Base-by-base conservation (phyloP, 1,140 invertebrate genomes). In the Papilio xuthus region DNA sequence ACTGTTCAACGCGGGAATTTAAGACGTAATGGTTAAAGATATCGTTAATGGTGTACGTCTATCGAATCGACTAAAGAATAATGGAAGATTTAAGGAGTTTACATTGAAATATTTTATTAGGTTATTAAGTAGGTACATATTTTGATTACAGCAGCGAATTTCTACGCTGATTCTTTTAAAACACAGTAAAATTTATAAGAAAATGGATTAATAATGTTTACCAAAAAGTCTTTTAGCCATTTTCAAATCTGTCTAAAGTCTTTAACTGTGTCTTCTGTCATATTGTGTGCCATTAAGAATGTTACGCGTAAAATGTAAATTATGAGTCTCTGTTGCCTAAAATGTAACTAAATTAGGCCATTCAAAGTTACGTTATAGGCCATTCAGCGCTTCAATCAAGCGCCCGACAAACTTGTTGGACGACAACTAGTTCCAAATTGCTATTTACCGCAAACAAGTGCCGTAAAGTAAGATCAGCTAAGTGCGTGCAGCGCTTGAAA, bases 361-460 rank as follows among this genome's bases (percentile, higher is more conserved):
- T 84, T 84, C 79, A 63, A 83, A 84, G 83, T 83, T 82, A 81
- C 81, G 81, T 83, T 84, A 88, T 88, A 86, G 85, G 80, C 87
- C 84, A 88, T 90, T 90, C 85, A 87, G 83, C 79, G 70, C 79
- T 82, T 81, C 84, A 82, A 85, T 89, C 83, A 85, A 84, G 83
- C 85, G 82, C 71, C 81, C 67, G 80, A 76, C 81, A 82, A 88
- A 90, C 82, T 89, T 88, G 79, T 79, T 86, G 86, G 83, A 83
- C 79, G 81, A 89, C 86, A 88, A 90, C 89, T 87, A 89, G 85
- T 85, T 88, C 82, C 85, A 90, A 92, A 91, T 91, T 90, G 86
- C 81, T 91, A 89, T 92, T 91, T 91, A 88, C 89, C 90, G 80
- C 89, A 90, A 93, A 93, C 90, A 92, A 92, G 90, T 86, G 84